These are phyloP conservation scores for Odontamblyopus lacepedii DNA, from an alignment of 2,797 vertebrate species.

Conservation along the genomic window DNA sequence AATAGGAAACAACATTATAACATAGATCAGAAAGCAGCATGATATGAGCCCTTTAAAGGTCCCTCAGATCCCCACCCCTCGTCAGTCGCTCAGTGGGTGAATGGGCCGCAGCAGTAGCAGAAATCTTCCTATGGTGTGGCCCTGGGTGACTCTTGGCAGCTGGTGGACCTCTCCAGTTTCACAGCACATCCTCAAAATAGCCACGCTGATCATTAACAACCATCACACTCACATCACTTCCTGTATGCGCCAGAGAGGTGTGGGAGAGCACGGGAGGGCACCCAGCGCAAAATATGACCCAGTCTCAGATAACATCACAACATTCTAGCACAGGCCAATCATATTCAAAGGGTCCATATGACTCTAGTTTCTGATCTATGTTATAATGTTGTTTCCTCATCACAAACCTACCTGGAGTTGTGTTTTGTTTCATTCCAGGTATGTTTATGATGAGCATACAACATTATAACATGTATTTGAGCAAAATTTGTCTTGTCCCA, in stretches of 20 bases:
- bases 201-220: slow-evolving; percentile 52
- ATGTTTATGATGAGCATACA: too few species aligned
- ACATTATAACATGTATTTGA: too few species aligned
- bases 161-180: slow-evolving; percentile 65
- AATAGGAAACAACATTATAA: too few species aligned
- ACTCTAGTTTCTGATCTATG: too few species aligned
- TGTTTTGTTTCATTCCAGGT: too few species aligned
- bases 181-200: slow-evolving; percentile 65
- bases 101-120: slow-evolving; percentile 32
- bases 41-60: too few species aligned
- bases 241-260: slow-evolving; percentile 45
- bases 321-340: not conserved
- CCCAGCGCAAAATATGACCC: not conserved
- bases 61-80: not conserved
- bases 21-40: too few species aligned
- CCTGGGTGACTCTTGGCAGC: slow-evolving; percentile 56
- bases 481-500: too few species aligned
- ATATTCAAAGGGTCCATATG: not conserved
- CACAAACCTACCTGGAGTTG: too few species aligned
- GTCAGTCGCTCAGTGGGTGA: not conserved
- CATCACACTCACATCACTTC: slow-evolving; percentile 50
- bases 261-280: slow-evolving; percentile 12
- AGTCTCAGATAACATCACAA: not conserved
- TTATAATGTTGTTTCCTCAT: too few species aligned
- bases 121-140: slow-evolving; percentile 53